phyloP scores from a whole-genome alignment of 2,113 vertebrate genomes.

The Macroglossus sobrinus region DNA sequence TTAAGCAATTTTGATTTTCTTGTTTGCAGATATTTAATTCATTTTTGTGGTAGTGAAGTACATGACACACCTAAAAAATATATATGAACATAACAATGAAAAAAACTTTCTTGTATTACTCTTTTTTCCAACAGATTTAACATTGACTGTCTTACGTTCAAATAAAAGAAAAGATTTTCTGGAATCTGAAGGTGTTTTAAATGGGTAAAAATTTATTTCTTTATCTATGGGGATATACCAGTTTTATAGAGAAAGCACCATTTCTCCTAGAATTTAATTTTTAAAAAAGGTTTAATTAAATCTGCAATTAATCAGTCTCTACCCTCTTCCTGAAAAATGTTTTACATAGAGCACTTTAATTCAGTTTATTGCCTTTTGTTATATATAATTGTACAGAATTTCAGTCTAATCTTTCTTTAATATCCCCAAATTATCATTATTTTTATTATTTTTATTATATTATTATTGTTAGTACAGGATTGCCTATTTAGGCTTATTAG shows the following conservation, averaged over 20 bases:
- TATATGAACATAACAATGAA: conserved; percentile 19
- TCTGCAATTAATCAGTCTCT: background rate
- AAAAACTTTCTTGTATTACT: conserved; percentile 1
- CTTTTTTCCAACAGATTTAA: conserved; percentile 78
- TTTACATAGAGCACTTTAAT: background rate
- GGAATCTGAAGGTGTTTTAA: conserved; percentile 67
- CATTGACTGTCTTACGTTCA: conserved; percentile 66
- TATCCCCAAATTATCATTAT: background rate
- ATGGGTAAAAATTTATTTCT: conserved; percentile 67
- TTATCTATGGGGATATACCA: background rate
- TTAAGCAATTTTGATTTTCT: background rate
- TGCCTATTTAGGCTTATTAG: background rate
- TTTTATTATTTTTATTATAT: background rate
- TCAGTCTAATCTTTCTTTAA: conserved; percentile 5
- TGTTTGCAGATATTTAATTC: background rate
- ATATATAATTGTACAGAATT: background rate
- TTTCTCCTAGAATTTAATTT: conserved; percentile 25
- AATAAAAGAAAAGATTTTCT: conserved; percentile 73
- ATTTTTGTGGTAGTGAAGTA: conserved; percentile 6
- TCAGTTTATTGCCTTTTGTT: background rate
- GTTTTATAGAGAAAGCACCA: background rate
- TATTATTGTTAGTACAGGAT: background rate
- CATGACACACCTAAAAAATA: background rate
- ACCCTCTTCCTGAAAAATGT: background rate
- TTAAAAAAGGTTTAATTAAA: background rate